Evolutionary conservation across 1,140 invertebrate species (phyloP).

Genomic region (Sinella curviseta): DNA sequence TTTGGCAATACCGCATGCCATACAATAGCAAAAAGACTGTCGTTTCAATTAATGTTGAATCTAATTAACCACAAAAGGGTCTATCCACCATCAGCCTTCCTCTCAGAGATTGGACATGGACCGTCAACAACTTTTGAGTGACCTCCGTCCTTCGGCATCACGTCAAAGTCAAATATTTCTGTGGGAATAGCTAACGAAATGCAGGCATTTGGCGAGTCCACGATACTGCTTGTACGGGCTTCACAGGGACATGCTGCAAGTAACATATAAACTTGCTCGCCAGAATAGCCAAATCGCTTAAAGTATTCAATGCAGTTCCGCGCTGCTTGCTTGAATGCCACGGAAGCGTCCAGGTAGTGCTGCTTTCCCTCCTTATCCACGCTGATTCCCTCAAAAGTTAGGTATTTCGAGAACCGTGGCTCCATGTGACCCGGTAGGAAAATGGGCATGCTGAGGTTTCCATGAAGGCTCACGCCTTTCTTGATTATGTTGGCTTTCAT

Average conservation of each 20-base stretch:
- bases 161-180: conserved; percentile 45
- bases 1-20: too few species aligned
- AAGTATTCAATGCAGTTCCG: conserved; percentile 40
- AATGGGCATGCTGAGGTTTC: conserved; percentile 40
- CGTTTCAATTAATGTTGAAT: too few species aligned
- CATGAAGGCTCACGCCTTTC: conserved; percentile 17
- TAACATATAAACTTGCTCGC: conserved; percentile 39
- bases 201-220: conserved; percentile 37
- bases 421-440: conserved; percentile 42
- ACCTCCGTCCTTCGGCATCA: conserved; percentile 25
- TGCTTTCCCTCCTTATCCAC: conserved; percentile 38
- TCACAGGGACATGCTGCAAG: conserved; percentile 36
- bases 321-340: conserved; percentile 25
- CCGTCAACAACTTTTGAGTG: neutral
- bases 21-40: too few species aligned
- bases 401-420: conserved; percentile 31
- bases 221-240: conserved; percentile 31
- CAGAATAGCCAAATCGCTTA: conserved; percentile 43
- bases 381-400: conserved; percentile 43
- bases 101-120: neutral
- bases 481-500: conserved; percentile 33
- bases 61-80: too few species aligned
- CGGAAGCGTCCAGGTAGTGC: conserved; percentile 32
- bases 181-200: conserved; percentile 36
- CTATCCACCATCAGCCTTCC: too few species aligned